Percentiles rank a stretch among this genome's conserved stretches.
phyloP scores from a whole-genome alignment of 2,888 invertebrate genomes.

The Torymus auratus region DNA sequence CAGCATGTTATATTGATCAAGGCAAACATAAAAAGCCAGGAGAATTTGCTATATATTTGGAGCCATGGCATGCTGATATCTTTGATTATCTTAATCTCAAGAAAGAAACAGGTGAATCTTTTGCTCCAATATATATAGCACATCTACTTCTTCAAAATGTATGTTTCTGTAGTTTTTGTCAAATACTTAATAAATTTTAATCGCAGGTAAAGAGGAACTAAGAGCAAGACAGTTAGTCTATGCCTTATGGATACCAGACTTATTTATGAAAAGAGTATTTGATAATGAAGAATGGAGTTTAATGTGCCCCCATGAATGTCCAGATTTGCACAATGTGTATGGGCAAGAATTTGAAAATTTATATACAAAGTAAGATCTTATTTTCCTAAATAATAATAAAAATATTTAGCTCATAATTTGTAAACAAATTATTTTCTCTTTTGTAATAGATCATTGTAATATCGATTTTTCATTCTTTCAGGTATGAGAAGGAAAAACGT shows the following conservation, averaged over 20 bases:
- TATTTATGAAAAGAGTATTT: slow-evolving; percentile 97
- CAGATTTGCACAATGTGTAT: slow-evolving; percentile 94
- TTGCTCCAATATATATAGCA: no score
- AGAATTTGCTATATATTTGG: slow-evolving; percentile 97
- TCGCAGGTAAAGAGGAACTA: slow-evolving; percentile 89
- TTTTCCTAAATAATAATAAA: slow-evolving; percentile 6
- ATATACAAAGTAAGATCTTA: slow-evolving; percentile 82
- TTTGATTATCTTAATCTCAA: slow-evolving; percentile 96
- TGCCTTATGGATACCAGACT: slow-evolving; percentile 98
- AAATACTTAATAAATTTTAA: neutral
- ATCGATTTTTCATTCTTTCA: slow-evolving; percentile 62
- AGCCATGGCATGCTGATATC: slow-evolving; percentile 99
- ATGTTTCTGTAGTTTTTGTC: no score
- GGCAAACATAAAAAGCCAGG: slow-evolving; percentile 98
- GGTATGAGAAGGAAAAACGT: slow-evolving; percentile 89
- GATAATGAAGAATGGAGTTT: slow-evolving; percentile 92
- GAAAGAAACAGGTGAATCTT: slow-evolving; percentile 86
- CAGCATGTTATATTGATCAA: slow-evolving; percentile 97
- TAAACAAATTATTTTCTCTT: neutral
- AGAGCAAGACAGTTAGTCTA: slow-evolving; percentile 97
- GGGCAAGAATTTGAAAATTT: slow-evolving; percentile 95
- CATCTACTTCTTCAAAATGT: no score
- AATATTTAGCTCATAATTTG: no score
- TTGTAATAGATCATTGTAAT: neutral
- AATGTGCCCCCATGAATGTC: slow-evolving; percentile 97